These are phyloP conservation scores for Stenodema calcarata DNA, from an alignment of 2,888 invertebrate species.

Conservation along the genomic window DNA sequence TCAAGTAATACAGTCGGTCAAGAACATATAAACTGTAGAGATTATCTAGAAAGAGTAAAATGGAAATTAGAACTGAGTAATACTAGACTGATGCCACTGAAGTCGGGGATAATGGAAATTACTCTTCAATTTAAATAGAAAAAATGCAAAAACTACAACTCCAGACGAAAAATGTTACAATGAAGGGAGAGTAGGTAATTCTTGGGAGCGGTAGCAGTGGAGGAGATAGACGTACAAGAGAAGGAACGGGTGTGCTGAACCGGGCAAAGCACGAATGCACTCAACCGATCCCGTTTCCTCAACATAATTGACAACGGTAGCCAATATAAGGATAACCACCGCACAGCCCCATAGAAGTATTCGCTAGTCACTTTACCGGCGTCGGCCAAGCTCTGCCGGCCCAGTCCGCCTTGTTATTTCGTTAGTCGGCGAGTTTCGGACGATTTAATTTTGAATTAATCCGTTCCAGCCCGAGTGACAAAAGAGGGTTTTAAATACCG, in stretches of 20 bases:
- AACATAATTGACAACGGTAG: constrained; percentile 9
- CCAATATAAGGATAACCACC: not conserved
- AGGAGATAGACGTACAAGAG: not conserved
- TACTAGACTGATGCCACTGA: too few relatives aligned
- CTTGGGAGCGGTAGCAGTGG: too few relatives aligned
- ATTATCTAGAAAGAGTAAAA: too few relatives aligned
- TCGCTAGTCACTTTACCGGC: not conserved
- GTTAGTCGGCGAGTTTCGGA: not conserved
- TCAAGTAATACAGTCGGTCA: too few relatives aligned
- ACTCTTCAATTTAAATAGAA: too few relatives aligned
- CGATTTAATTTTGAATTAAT: not conserved
- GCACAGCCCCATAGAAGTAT: not conserved
- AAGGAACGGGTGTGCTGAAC: constrained; percentile 18
- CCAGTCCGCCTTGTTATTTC: not conserved
- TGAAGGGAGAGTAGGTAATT: too few relatives aligned
- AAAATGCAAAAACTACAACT: too few relatives aligned
- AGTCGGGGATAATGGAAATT: too few relatives aligned
- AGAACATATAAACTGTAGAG: too few relatives aligned
- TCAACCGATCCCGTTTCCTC: constrained; percentile 11
- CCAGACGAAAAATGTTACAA: too few relatives aligned
- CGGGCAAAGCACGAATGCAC: not conserved
- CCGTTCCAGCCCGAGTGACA: not conserved
- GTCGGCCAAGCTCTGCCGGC: not conserved
- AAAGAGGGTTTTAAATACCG: not conserved
- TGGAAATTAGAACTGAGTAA: too few relatives aligned